Base-by-base conservation (phyloP, 2,797 vertebrate genomes). In the Chaetophractus vellerosus region DNA sequence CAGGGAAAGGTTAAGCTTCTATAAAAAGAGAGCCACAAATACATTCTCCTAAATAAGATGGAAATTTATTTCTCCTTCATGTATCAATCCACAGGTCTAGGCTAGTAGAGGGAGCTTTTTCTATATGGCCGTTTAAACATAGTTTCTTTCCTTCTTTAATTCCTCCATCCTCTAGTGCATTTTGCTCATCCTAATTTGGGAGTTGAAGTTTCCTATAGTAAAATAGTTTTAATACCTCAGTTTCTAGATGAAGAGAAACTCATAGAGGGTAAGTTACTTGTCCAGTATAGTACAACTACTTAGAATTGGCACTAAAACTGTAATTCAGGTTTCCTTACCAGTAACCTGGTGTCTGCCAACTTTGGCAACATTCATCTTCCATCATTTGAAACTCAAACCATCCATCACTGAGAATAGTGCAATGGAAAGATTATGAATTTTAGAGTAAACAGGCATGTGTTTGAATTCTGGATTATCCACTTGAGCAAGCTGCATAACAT, bases 1-100 rank as follows among this genome's bases (percentile, higher is more conserved):
- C 75, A 90, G 33, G 68, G 31, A 79, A 94, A 84, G 11, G 15
- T 12, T 76, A 63, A 80, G 8, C 61, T 87, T 72, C 45, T 78
- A 52, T 55, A 72, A 23, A 81, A 88, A 87, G 18, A 81, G 36
- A 63, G 14, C 21, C 50, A 50, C 68, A 72, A 81, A 38, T 21
- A 36, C n/a, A 82, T 28, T 64, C n/a, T 2, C n/a, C 90, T 72
- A 87, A 72, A 31, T n/a, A 57, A 80, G 36, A 52, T 1, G 33
- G 15, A 78, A 21, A 5, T 33, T 52, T 52, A 9, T 74, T 76
- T 78, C 33, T 55, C 48, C 79, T 93, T 63, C 68, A 48, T 10
- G 1, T 50, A 33, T 50, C 38, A 75, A 21, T 66, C 21, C 59
- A 52, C 38, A 45, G 16, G 21, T 33, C 23, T 55, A 15, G 7